phyloP scores from a whole-genome alignment of 1,140 invertebrate genomes.

The Hetaerina americana region DNA sequence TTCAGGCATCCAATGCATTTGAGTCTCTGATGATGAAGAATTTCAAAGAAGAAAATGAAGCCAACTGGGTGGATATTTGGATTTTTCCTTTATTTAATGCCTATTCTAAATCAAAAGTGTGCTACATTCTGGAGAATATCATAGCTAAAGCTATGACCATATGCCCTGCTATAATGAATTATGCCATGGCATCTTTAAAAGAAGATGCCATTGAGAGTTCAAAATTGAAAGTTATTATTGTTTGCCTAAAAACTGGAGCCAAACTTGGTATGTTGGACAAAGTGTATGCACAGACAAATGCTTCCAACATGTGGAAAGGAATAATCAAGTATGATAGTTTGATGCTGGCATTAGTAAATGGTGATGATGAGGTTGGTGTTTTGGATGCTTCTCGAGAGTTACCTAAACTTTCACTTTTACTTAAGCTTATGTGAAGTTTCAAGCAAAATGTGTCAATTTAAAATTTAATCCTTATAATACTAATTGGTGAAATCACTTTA shows the following conservation, averaged over 20 bases:
- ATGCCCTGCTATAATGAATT: background rate
- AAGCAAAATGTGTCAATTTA: no score
- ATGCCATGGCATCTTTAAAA: background rate
- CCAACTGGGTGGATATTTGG: constrained; percentile 3
- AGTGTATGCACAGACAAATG: background rate
- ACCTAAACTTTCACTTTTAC: no score
- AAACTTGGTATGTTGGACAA: constrained; percentile 7
- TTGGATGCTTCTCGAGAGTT: constrained; percentile 12
- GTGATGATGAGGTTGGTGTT: constrained; percentile 29
- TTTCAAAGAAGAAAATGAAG: background rate
- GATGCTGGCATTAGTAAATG: constrained; percentile 25
- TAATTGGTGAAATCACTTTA: no score
- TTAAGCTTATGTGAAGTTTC: no score
- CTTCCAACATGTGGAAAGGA: constrained; percentile 23
- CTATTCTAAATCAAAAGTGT: background rate
- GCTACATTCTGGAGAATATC: constrained; percentile 1
- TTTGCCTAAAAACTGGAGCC: constrained; percentile 1
- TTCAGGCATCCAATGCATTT: constrained; percentile 7
- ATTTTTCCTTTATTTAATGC: background rate
- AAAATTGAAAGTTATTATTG: constrained; percentile 2
- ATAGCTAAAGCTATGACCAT: constrained; percentile 5
- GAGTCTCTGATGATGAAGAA: constrained; percentile 9
- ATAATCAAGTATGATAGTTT: constrained; percentile 25
- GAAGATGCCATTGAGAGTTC: background rate
- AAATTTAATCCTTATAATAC: no score